Base-by-base conservation (phyloP, 2,797 vertebrate genomes). In the Eremophila alpestris region DNA sequence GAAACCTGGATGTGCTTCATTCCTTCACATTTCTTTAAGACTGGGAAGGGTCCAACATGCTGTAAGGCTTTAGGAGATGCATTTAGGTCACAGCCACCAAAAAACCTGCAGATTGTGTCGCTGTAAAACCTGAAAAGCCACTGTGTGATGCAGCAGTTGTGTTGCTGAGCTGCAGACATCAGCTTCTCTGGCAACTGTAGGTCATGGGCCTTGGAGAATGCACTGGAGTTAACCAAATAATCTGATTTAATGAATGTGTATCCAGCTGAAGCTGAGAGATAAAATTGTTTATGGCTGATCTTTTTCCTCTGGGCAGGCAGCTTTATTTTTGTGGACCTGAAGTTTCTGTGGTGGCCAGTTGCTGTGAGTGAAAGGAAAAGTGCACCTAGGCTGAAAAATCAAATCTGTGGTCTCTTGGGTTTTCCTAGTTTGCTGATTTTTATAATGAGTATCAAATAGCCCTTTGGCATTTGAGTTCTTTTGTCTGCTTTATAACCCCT, bases 1-100 rank as follows among this genome's bases (percentile, higher is more conserved):
- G 20, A 48, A 58, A 74, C 49, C 49, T 12, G 5, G 11, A 19
- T 0, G 1, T 24, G 1, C 20, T 51, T 60, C 49, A 7, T 36
- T 84, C 12, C 41, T 78, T 27, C 36, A 22, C 65, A 23, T 62
- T 48, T 43, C 19, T 43, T 49, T 16, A 63, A 59, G 56, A 34
- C 4, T 36, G 10, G 58, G 58, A 22, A 18, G 18, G 40, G 41
- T 34, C 52, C 22, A 36, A 11, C 32, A 4, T 10, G 11, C 5
- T 18, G 16, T n/a, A 34, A 41, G 51, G 34, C 43, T 73, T 54
- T 13, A 76, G 38, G 63, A 89, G 51, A 34, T 27, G 18, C 20
- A 22, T 55, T 55, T 69, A 62, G 59, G 62, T 69, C 38, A 46
- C n/a, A 73, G 40, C 27, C 58, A 48, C 12, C 21, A 60, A 52